Evolutionary conservation across 1,140 invertebrate species (phyloP), one percentile per base, ranked within the genome.

Genomic region (Drosophila simulans): DNA sequence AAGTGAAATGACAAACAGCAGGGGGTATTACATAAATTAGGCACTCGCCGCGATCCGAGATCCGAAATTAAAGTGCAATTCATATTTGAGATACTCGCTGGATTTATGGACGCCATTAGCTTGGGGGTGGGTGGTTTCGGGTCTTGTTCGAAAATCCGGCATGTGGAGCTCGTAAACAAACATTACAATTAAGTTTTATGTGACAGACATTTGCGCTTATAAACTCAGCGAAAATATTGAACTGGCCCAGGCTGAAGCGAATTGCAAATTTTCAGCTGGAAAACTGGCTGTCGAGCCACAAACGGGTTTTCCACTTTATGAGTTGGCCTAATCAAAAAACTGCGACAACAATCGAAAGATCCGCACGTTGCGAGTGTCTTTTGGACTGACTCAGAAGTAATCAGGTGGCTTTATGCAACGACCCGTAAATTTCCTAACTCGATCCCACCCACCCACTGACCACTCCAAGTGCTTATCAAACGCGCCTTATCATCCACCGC

Each of bases 121-220:
- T 65, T 35, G 64, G 64, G 59, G 64, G 64, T 45, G 64, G 59
- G 59, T 45, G 53, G 53, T 22, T 17, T 42, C 27, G 7, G 15
- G 17, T 46, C 34, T 35, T 12, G 7, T n/a, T 3, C 13, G 27
- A 27, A 40, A 65, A 45, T 31, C 64, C 22, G 12, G 64, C 52
- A 49, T 70, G 51, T 71, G 65, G 80, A 84, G 73, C 84, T 69
- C 84, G 88, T 89, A 89, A 89, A 89, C 80, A 89, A 89, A 89
- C 77, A 89, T 89, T 80, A 89, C 85, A 89, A 89, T 89, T 89
- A 89, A 84, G 79, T 89, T 88, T 88, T 88, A 88, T 88, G 80
- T 76, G 83, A 88, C 83, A 88, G 79, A 77, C 83, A 88, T 89
- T 88, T 88, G 65, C 3, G 80, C 84, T 88, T 89, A 89, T 89